These are phyloP conservation scores for Clupea harengus DNA, from an alignment of 2,113 vertebrate genomes.

Conservation along the genomic window DNA sequence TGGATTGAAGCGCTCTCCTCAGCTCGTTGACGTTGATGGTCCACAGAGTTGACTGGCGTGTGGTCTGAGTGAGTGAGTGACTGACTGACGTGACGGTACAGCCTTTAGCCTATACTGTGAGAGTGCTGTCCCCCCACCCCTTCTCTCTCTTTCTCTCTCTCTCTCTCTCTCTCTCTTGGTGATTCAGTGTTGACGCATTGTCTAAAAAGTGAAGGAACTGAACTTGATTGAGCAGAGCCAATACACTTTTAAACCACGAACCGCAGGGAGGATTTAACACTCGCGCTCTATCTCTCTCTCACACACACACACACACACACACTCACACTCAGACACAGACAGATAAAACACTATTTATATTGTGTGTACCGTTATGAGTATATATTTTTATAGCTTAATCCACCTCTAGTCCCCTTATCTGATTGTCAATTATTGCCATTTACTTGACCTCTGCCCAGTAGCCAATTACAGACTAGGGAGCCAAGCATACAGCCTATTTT, in stretches of 20 bases:
- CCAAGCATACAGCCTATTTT: background rate
- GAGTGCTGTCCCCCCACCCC: constrained; percentile 50
- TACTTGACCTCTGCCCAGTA: background rate
- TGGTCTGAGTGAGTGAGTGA: constrained; percentile 67
- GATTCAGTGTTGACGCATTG: constrained; percentile 74
- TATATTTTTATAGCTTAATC: background rate
- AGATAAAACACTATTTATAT: background rate
- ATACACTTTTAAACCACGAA: constrained; percentile 3
- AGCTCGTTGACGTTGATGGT: constrained; percentile 48
- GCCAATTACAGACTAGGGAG: background rate
- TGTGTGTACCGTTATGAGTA: background rate
- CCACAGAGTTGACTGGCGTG: constrained; percentile 55
- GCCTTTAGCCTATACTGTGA: constrained; percentile 61
- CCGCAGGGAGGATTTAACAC: background rate
- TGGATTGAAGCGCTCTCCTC: background rate
- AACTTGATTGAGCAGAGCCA: constrained; percentile 3
- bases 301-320: background rate
- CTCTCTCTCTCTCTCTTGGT: constrained; percentile 40
- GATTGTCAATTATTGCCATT: background rate
- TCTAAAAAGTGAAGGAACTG: constrained; percentile 34
- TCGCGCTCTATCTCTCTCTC: too few relatives aligned
- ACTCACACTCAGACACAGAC: background rate
- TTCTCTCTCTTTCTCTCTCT: constrained; percentile 36
- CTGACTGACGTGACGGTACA: constrained; percentile 55
- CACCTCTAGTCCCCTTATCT: background rate